These are phyloP conservation scores for Drosophila lini DNA, from an alignment of 1,140 invertebrate genomes.

Conservation along the genomic window DNA sequence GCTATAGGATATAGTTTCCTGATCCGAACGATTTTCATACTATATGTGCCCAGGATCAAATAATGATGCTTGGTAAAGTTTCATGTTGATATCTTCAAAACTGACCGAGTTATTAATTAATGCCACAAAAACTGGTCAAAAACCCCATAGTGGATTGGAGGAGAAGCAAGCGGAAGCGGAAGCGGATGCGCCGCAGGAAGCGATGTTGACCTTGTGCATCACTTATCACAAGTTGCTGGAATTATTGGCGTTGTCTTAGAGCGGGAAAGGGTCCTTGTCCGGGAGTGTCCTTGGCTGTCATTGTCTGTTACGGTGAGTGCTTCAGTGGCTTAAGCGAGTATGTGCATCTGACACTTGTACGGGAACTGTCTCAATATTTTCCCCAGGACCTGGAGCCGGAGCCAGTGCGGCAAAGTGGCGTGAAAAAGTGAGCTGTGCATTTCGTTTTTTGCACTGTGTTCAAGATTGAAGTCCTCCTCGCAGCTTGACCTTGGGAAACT, in stretches of 20 bases:
- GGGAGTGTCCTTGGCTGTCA: conserved; percentile 42
- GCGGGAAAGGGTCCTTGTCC: conserved; percentile 23
- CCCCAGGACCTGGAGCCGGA: not conserved
- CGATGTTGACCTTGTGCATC: conserved; percentile 41
- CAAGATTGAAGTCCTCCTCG: conserved; percentile 31
- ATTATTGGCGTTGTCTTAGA: conserved; percentile 28
- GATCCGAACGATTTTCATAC: no score
- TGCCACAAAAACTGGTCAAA: no score
- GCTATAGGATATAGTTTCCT: no score
- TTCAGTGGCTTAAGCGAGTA: conserved; percentile 18
- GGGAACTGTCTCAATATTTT: conserved; percentile 1
- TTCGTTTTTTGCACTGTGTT: conserved; percentile 4
- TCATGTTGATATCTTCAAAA: no score
- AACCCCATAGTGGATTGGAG: no score
- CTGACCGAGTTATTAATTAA: no score
- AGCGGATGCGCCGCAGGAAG: conserved; percentile 8
- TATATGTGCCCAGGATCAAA: no score
- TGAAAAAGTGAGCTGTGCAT: conserved; percentile 11
- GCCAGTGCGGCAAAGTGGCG: not conserved
- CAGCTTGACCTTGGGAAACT: conserved; percentile 37
- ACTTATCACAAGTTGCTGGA: conserved; percentile 38
- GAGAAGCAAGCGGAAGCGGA: not conserved
- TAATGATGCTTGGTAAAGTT: no score
- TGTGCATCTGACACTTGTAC: conserved; percentile 22
- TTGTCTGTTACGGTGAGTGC: conserved; percentile 17